These are phyloP conservation scores for Drosophila orosa DNA, from an alignment of 1,140 invertebrate genomes.

Conservation along the genomic window DNA sequence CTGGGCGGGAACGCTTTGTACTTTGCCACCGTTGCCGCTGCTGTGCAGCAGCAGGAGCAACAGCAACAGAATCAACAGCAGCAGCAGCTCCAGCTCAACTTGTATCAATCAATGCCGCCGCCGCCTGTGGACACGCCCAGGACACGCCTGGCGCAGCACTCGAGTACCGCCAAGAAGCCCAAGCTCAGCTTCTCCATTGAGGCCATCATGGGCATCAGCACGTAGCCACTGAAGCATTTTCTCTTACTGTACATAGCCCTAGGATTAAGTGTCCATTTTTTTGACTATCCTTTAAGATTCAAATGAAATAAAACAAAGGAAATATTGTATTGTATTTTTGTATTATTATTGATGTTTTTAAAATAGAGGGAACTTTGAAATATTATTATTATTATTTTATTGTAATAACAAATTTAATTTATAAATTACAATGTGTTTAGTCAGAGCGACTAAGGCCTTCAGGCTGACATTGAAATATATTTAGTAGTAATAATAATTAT, in stretches of 20 bases:
- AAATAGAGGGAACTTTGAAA: too few relatives aligned
- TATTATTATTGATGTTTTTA: not conserved
- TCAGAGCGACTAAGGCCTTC: too few relatives aligned
- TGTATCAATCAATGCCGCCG: slow-evolving; percentile 47
- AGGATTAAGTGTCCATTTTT: slow-evolving; percentile 21
- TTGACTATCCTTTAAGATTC: slow-evolving; percentile 42
- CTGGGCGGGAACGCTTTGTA: slow-evolving; percentile 71
- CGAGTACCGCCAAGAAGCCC: slow-evolving; percentile 68
- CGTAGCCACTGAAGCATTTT: slow-evolving; percentile 31
- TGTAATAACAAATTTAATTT: too few relatives aligned
- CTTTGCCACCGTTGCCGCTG: slow-evolving; percentile 50
- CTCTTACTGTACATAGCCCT: slow-evolving; percentile 21
- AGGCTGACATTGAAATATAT: too few relatives aligned
- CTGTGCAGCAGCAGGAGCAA: slow-evolving; percentile 23
- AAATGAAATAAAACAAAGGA: slow-evolving; percentile 51
- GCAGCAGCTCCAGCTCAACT: not conserved
- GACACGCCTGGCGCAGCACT: not conserved
- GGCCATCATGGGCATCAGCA: slow-evolving; percentile 86
- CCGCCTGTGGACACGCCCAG: slow-evolving; percentile 65
- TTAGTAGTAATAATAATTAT: too few relatives aligned
- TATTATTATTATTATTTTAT: too few relatives aligned
- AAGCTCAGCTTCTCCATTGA: slow-evolving; percentile 87
- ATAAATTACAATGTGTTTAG: too few relatives aligned
- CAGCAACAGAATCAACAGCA: slow-evolving; percentile 28
- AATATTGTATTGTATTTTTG: not conserved